Evolutionary conservation across 2,888 invertebrate genomes (phyloP).

Genomic region (Vanessa cardui): DNA sequence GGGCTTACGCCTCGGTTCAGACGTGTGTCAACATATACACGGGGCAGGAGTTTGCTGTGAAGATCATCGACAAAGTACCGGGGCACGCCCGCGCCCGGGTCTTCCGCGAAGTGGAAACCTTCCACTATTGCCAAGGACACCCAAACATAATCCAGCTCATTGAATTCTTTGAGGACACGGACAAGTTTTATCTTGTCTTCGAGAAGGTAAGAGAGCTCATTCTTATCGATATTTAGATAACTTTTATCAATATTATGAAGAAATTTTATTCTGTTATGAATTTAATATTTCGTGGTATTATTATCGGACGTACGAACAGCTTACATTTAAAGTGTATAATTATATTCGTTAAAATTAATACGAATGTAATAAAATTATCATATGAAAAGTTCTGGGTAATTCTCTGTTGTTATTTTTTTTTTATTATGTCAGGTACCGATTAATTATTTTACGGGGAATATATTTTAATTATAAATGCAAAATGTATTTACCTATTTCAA

Average conservation of each 20-base stretch:
- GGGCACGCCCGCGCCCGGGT: conserved; percentile 97
- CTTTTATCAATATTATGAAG: neutral
- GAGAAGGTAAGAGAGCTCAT: conserved; percentile 88
- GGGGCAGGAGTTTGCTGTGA: conserved; percentile 97
- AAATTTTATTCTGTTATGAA: too few species aligned
- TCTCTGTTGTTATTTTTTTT: too few species aligned
- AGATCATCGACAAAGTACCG: conserved; percentile 97
- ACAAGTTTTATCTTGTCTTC: conserved; percentile 98
- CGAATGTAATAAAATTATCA: too few species aligned
- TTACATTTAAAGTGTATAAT: too few species aligned
- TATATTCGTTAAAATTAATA: neutral
- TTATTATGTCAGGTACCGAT: too few species aligned
- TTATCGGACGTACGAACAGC: too few species aligned
- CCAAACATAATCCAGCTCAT: conserved; percentile 98
- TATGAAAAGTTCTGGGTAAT: too few species aligned
- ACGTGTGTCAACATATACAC: conserved; percentile 96
- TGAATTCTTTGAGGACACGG: conserved; percentile 98
- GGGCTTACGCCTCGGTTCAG: conserved; percentile 97
- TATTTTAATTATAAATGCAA: too few species aligned
- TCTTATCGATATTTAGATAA: neutral
- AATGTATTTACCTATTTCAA: too few species aligned
- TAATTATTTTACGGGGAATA: too few species aligned
- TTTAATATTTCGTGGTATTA: too few species aligned
- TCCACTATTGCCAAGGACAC: conserved; percentile 98
- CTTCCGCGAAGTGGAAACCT: conserved; percentile 99